phyloP scores from a whole-genome alignment of 2,113 vertebrate species.

The Peromyscus californicus region DNA sequence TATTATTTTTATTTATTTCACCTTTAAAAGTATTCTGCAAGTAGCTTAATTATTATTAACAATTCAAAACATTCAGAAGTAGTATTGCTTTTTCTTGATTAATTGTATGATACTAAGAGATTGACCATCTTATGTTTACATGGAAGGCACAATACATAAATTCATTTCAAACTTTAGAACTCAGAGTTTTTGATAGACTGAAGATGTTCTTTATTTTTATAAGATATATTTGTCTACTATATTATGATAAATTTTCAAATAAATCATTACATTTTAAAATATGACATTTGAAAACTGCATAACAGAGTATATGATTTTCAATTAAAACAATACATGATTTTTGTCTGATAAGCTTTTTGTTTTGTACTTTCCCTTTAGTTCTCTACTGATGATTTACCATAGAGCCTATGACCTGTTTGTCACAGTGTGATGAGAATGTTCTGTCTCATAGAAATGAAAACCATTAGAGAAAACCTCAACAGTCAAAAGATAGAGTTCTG shows the following conservation, averaged over 20 bases:
- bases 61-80: not conserved
- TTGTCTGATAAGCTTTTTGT: not conserved
- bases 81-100: not conserved
- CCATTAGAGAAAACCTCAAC: not conserved
- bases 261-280: not conserved
- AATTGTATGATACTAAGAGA: not conserved
- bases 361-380: not conserved
- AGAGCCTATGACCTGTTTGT: not conserved
- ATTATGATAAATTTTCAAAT: not conserved
- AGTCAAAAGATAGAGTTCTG: not conserved
- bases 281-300: not conserved
- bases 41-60: not conserved
- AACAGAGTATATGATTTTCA: not conserved
- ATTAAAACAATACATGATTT: not conserved
- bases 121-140: not conserved
- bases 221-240: not conserved
- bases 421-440: not conserved
- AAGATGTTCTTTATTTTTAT: not conserved
- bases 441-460: not conserved
- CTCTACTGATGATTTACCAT: not conserved
- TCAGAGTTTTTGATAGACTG: not conserved
- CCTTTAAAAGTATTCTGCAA: not conserved
- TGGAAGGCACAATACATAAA: not conserved
- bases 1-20: not conserved
- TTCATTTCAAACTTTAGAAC: constrained; percentile 5